A percentile compares a stretch with the other conserved stretches of the same genome.
These are phyloP conservation scores for Drosophila differens DNA, from an alignment of 2,888 invertebrate species.

Conservation along the genomic window DNA sequence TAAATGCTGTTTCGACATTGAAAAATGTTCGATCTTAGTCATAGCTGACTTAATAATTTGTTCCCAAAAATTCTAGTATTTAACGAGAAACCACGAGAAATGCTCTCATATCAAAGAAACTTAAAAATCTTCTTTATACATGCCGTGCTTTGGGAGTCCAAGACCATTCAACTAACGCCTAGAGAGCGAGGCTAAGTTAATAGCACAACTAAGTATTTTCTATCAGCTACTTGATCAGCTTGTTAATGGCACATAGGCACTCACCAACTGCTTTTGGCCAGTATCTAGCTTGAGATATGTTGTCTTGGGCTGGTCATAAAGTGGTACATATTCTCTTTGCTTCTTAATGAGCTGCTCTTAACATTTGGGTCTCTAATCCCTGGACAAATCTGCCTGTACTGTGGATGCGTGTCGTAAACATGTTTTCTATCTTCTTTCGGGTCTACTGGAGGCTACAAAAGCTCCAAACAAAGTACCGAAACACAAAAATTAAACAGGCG, in stretches of 20 bases:
- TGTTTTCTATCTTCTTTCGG: conserved; percentile 52
- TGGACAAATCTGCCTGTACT: conserved; percentile 69
- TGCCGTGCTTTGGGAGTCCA: neutral
- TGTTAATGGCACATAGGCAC: conserved; percentile 33
- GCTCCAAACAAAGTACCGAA: conserved; percentile 39
- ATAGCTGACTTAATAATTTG: neutral
- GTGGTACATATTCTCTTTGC: conserved; percentile 42
- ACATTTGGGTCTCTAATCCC: conserved; percentile 71
- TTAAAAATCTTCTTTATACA: neutral
- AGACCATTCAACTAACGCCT: neutral
- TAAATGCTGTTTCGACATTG: neutral
- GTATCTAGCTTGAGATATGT: conserved; percentile 27
- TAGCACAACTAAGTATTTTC: conserved; percentile 17
- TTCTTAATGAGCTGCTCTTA: conserved; percentile 73
- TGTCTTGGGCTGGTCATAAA: conserved; percentile 42
- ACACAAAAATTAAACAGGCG: conserved; percentile 75
- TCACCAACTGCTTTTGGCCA: conserved; percentile 7
- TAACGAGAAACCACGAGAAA: neutral
- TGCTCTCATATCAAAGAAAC: neutral
- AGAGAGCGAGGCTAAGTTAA: neutral
- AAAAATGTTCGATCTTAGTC: neutral
- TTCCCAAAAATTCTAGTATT: neutral
- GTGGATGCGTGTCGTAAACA: conserved; percentile 72
- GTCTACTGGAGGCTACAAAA: conserved; percentile 25
- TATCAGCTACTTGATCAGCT: conserved; percentile 54